Conservation (phyloP, 2,113 vertebrate genomes). For the Centrocercus urophasianus region DNA sequence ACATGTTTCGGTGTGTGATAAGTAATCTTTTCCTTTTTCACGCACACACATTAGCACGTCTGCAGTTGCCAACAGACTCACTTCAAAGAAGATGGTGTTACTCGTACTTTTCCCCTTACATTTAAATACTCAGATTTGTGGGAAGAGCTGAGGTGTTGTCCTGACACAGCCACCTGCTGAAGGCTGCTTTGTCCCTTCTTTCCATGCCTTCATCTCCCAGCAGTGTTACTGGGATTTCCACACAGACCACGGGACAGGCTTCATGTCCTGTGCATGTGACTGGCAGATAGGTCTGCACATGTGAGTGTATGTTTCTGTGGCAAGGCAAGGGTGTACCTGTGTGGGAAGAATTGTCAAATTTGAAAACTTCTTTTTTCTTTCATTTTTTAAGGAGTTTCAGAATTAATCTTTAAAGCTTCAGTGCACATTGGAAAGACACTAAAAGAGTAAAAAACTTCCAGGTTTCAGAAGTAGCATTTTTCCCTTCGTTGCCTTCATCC, state of each 20-base stretch:
- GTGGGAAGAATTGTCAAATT: rapidly evolving
- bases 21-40: neutral
- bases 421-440: neutral
- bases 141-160: neutral
- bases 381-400: neutral
- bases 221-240: neutral
- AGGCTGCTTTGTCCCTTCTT: neutral
- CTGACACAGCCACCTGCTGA: neutral
- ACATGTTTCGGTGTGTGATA: neutral
- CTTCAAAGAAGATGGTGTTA: neutral
- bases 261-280: neutral
- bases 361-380: neutral
- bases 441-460: neutral
- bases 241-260: neutral
- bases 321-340: neutral
- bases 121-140: neutral
- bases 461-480: neutral
- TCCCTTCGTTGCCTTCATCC: neutral
- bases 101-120: neutral
- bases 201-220: neutral
- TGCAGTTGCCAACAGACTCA: neutral
- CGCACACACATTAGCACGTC: neutral
- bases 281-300: neutral
- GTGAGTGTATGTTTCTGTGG: neutral
- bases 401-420: constrained; percentile 18